These are phyloP conservation scores for Passerina amoena DNA, from an alignment of 2,113 vertebrate species.

Conservation along the genomic window DNA sequence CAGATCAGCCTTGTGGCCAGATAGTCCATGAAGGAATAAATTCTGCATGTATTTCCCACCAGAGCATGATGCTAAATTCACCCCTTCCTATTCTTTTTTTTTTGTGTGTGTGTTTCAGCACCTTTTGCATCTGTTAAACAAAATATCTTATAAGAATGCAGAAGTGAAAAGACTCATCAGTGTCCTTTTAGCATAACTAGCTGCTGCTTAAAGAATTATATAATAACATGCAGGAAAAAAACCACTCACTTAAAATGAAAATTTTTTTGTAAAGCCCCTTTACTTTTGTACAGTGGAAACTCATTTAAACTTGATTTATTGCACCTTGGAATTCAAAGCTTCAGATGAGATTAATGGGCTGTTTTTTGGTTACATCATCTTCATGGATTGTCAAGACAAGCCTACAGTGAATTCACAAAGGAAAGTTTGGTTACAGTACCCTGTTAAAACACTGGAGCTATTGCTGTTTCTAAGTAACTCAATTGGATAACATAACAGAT, in stretches of 20 bases:
- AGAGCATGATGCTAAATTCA: not conserved
- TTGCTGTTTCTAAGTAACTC: constrained; percentile 63
- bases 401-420: constrained; percentile 39
- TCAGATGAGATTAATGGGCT: constrained; percentile 63
- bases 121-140: not conserved
- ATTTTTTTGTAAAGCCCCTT: not conserved
- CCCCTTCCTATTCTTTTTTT: fast-evolving
- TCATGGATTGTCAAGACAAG: constrained; percentile 57
- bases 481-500: constrained; percentile 58
- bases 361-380: constrained; percentile 68
- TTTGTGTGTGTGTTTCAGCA: not conserved
- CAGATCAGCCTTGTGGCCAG: not conserved
- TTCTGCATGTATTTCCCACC: not conserved
- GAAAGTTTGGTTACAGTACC: constrained; percentile 42
- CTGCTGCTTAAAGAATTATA: not conserved
- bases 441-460: not conserved
- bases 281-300: constrained; percentile 50
- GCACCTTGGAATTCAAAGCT: constrained; percentile 51
- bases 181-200: not conserved
- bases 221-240: not conserved
- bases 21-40: not conserved
- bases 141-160: not conserved
- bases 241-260: not conserved
- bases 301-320: constrained; percentile 67
- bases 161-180: not conserved